phyloP scores from a whole-genome alignment of 2,113 vertebrate species.

The Tetrax tetrax region DNA sequence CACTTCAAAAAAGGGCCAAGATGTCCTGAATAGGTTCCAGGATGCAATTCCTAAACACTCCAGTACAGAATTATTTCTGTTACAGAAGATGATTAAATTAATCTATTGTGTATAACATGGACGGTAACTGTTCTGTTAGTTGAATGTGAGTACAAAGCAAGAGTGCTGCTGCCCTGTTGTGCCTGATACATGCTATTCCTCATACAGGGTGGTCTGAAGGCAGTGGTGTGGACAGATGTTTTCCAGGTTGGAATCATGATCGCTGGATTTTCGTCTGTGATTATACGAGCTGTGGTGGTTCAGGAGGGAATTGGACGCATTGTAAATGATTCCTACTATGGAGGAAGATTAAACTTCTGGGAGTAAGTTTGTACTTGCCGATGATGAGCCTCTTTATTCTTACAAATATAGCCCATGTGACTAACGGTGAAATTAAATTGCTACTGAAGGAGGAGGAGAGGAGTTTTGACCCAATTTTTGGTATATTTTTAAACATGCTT shows the following conservation, averaged over 20 bases:
- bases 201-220: constrained; percentile 88
- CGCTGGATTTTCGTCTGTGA: constrained; percentile 85
- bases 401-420: neutral
- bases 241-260: constrained; percentile 90
- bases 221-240: constrained; percentile 93
- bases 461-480: neutral
- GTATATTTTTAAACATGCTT: neutral
- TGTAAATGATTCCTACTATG: constrained; percentile 79
- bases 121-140: neutral
- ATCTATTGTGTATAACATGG: neutral
- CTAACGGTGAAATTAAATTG: neutral
- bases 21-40: neutral
- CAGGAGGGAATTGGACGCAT: constrained; percentile 79
- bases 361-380: constrained; percentile 81
- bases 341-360: constrained; percentile 87
- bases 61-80: neutral
- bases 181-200: neutral
- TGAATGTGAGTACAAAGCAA: neutral
- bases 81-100: neutral
- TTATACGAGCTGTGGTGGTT: constrained; percentile 79
- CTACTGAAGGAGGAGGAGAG: neutral
- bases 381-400: neutral
- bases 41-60: neutral
- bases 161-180: neutral
- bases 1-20: neutral